phyloP scores from a whole-genome alignment of 2,113 vertebrate genomes.

The Condylura cristata region DNA sequence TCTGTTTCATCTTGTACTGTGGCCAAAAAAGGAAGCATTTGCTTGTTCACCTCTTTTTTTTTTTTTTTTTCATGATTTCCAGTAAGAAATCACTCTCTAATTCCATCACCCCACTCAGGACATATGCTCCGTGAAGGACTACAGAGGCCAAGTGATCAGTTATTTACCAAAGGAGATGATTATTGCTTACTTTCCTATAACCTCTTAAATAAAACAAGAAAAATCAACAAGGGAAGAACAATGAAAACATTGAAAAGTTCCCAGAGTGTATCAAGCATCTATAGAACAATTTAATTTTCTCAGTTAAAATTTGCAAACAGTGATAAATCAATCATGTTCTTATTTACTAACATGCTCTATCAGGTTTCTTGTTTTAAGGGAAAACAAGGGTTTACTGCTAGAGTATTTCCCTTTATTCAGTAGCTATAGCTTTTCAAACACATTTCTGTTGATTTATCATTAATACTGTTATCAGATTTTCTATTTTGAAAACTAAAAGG shows the following conservation, averaged over 20 bases:
- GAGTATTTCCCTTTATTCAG: not conserved
- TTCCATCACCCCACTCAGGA: constrained; percentile 40
- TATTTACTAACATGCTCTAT: constrained; percentile 53
- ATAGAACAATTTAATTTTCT: constrained; percentile 70
- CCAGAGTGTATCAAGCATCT: constrained; percentile 60
- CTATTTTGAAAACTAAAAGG: not conserved
- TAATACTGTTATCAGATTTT: not conserved
- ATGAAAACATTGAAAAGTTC: constrained; percentile 60
- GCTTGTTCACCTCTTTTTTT: not conserved
- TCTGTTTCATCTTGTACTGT: constrained; percentile 55
- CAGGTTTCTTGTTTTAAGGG: constrained; percentile 22
- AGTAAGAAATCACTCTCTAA: constrained; percentile 66
- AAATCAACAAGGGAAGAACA: constrained; percentile 62
- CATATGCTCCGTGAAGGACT: constrained; percentile 52
- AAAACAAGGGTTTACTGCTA: constrained; percentile 27
- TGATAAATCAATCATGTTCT: constrained; percentile 63
- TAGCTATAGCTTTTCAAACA: not conserved
- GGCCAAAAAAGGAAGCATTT: constrained; percentile 65
- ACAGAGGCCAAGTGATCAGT: constrained; percentile 71
- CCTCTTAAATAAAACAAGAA: constrained; percentile 70
- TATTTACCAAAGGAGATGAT: constrained; percentile 64
- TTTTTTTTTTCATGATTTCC: constrained; percentile 51
- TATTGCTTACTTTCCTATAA: constrained; percentile 64
- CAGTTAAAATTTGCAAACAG: constrained; percentile 43
- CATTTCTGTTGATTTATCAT: constrained; percentile 20